Evolutionary conservation across 2,888 invertebrate genomes (phyloP), one percentile per base, ranked within the genome.

Genomic region (Maniola hyperantus): DNA sequence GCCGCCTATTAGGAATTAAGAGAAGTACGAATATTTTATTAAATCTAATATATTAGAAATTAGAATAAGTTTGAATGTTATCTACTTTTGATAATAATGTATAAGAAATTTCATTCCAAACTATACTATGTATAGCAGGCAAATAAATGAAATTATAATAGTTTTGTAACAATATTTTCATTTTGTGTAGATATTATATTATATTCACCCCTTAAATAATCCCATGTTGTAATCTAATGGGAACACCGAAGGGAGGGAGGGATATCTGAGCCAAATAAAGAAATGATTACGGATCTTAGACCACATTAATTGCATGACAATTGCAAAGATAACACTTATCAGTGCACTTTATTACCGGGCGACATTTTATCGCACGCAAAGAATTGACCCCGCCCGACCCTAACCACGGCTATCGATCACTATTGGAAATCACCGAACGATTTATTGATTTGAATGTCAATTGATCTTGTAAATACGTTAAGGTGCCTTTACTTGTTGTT

Each of bases 391-490:
- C 55, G 10, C 10, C 36, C 18, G 55, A 39, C 18, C 55, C 18
- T 36, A 18, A 15, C 15, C 8, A 5, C 15, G 36, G 20, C 10
- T 48, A 48, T 48, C 18, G 50, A 50, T 50, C 20, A 20, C 20
- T 10, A 20, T 20, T 55, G 55, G 15, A 55, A 55, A 55, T 39
- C 36, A 7, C 36, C 18, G 55, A 39, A 39, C 55, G 36, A 2
- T 55, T n/a, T 36, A 55, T 55, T 55, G 55, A 55, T 55, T 55
- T 36, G 7, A 54, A 39, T 36, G 34, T 55, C 15, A 36, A 18
- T 55, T 18, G 36, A 55, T 39, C 36, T 18, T 55, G 15, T 46
- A 46, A 46, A 46, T 46, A 46, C 46, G 42, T 11, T 13, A 13
- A 5, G 20, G 50, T 50, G 26, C 26, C 26, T 26, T 26, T 26